Base-by-base conservation (phyloP, 2,113 vertebrate genomes). In the Seriola quinqueradiata region DNA sequence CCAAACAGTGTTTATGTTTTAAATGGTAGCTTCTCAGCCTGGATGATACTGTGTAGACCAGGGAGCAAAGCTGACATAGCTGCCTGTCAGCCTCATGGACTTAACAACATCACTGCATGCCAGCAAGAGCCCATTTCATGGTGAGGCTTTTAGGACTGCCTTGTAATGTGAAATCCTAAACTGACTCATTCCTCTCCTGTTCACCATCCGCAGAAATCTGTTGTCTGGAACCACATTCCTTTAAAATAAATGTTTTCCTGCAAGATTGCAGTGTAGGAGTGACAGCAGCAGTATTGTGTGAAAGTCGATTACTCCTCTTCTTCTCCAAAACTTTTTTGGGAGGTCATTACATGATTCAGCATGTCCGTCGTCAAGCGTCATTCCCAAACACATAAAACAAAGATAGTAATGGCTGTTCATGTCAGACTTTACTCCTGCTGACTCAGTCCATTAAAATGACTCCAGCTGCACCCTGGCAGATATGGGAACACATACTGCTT, bases 351-450 rank as follows among this genome's bases (percentile, higher is more conserved):
- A 9, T 72, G 36, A 72, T 32, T 75, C 32, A 82, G 6, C 7
- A 2, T 8, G 3, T 48, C 8, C 3, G 46, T 17, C 25, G 7
- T 70, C 4, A 1, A 34, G 13, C 32, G 28, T 75, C 13, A 52
- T 58, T 70, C n/a, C 48, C 38, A 63, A 67, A 46, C 42, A 36
- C 46, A 21, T 13, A 23, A 48, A 77, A 52, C 60, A 50, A 68
- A 66, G 48, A 23, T 32, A 14, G 8, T 59, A 69, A 21, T 42
- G 42, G 19, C 64, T 46, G 54, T 55, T 75, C 11, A 8, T 25
- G 32, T 82, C 72, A 64, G 75, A 86, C 73, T 75, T 72, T 70
- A 60, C 69, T 42, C 63, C 69, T 32, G 38, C 25, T 44, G 38
- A 44, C 68, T 64, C 23, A 4, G 17, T 54, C 50, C 1, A 40